Base-by-base conservation (phyloP, 2,888 invertebrate species). In the Dione vanillae region DNA sequence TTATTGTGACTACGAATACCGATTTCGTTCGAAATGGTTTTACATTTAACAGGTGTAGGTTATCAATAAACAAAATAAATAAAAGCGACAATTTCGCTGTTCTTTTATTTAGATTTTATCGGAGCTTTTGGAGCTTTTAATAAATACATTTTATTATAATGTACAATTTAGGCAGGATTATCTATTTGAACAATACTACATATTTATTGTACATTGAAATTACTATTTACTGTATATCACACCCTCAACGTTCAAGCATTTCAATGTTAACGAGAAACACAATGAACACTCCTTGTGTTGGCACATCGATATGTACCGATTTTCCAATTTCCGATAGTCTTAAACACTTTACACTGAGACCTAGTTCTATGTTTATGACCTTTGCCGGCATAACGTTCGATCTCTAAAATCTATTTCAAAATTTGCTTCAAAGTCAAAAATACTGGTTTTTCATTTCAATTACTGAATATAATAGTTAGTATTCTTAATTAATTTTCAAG, bases 1-100 rank as follows among this genome's bases (percentile, higher is more conserved):
- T 85, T 83, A 85, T 87, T 89, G 80, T 81, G 78, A 69, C 66
- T 73, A 65, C 72, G 72, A 70, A 76, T 73, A 69, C 69, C 67
- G 67, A 69, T 75, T 75, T 73, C 68, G 58, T 68, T 62, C 71
- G 66, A 54, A 68, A 56, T 69, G 64, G 52, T 59, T 76, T 70
- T 52, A 65, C 65, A 72, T 74, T 70, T 70, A 70, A 70, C 67
- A 70, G 68, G 64, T 67, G 52, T 61, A 61, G 27, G 67, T 65
- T 56, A 69, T 67, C 65, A 40, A 65, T 65, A 72, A 72, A 64
- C 59, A 49, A 73, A 73, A 58, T 40, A 59, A 59, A 47, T 49
- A 41, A 35, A 14, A 14, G 14, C 11, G n/a, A 35, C 6, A 9
- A 47, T 11, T 12, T 35, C 0, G 9, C 2, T 41, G 27, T 54